Evolutionary conservation across 1,140 invertebrate species (phyloP).

Genomic region (Drosophila kepulauana): DNA sequence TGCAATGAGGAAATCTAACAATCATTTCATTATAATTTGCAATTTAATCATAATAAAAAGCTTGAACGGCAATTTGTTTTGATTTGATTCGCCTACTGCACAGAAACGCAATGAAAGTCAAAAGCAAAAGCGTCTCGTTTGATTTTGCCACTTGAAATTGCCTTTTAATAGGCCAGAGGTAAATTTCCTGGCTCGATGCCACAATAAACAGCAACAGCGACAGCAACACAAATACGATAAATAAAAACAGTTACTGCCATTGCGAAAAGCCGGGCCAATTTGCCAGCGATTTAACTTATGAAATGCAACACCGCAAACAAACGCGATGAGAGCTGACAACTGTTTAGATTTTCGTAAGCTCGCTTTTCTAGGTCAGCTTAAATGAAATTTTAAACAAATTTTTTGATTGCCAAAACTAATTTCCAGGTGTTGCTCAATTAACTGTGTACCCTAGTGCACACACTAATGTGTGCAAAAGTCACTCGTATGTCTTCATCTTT

Average conservation of each 20-base stretch:
- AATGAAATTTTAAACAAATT: slow-evolving; percentile 22
- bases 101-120: slow-evolving; percentile 52
- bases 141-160: slow-evolving; percentile 46
- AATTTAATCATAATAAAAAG: slow-evolving; percentile 42
- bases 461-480: slow-evolving; percentile 73
- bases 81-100: slow-evolving; percentile 48
- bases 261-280: slow-evolving; percentile 56
- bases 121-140: slow-evolving; percentile 32
- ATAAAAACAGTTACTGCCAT: slow-evolving; percentile 42
- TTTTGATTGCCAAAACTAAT: slow-evolving; percentile 29
- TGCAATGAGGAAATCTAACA: slow-evolving; percentile 69
- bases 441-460: slow-evolving; percentile 29
- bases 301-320: slow-evolving; percentile 29
- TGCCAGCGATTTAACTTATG: slow-evolving; percentile 53
- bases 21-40: slow-evolving; percentile 25
- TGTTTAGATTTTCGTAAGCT: slow-evolving; percentile 13
- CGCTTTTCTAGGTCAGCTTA: slow-evolving; percentile 67
- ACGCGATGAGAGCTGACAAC: slow-evolving; percentile 25
- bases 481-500: slow-evolving; percentile 47
- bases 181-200: slow-evolving; percentile 66
- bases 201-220: background rate
- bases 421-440: slow-evolving; percentile 25
- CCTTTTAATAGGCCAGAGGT: slow-evolving; percentile 57
- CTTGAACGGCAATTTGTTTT: slow-evolving; percentile 30
- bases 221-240: background rate